A percentile compares a stretch with the other conserved stretches of the same genome.
phyloP scores from a whole-genome alignment of 2,113 vertebrate species.

The Chinchilla lanigera region DNA sequence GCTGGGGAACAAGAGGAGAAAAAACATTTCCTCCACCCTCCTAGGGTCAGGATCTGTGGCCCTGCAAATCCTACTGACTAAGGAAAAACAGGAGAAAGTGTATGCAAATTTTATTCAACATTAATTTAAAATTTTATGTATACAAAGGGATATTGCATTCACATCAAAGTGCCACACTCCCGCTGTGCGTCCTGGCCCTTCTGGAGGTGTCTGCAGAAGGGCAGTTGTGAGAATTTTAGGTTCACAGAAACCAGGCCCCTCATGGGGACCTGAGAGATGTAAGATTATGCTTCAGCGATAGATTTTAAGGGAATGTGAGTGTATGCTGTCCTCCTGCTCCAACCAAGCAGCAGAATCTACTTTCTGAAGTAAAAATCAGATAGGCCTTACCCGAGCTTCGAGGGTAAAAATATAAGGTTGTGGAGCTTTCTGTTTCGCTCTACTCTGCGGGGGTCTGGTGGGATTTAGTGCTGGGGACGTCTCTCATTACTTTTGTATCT shows the following conservation, averaged over 20 bases:
- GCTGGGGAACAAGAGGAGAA: neutral
- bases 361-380: neutral
- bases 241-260: neutral
- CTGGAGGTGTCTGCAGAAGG: too few relatives aligned
- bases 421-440: neutral
- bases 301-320: neutral
- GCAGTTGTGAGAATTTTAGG: neutral
- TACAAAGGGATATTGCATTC: neutral
- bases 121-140: neutral
- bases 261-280: neutral
- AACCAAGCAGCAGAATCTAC: neutral
- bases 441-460: fast-evolving
- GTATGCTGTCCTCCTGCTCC: neutral
- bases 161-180: neutral
- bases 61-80: neutral
- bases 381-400: neutral
- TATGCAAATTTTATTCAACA: neutral
- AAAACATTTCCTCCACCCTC: neutral
- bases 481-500: neutral
- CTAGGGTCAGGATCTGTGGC: neutral
- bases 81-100: neutral
- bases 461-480: neutral
- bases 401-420: neutral
- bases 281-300: neutral
- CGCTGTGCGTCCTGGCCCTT: neutral